Conservation (phyloP, 2,888 invertebrate genomes). For the Eupithecia subfuscata region DNA sequence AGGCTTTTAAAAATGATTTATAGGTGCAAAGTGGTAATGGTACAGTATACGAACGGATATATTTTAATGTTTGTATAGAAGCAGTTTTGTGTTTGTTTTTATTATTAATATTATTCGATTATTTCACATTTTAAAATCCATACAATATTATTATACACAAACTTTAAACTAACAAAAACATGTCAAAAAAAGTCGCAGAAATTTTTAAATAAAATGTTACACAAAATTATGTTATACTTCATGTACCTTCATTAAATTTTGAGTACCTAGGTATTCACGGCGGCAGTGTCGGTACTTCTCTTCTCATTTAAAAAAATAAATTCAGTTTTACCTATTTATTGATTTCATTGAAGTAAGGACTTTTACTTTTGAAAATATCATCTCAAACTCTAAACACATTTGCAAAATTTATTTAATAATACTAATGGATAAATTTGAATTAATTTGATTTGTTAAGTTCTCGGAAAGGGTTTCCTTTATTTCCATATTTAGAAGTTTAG, state of each 20-base stretch:
- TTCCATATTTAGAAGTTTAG: slow-evolving; percentile 6
- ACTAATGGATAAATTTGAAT: neutral
- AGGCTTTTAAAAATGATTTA: neutral
- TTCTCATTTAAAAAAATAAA: neutral
- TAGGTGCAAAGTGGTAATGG: neutral
- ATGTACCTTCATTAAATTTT: too few species aligned
- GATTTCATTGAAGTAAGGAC: neutral
- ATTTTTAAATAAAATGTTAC: too few species aligned
- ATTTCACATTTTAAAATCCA: too few species aligned
- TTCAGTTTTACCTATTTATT: neutral
- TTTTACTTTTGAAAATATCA: neutral
- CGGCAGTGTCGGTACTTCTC: neutral
- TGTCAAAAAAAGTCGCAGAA: too few species aligned
- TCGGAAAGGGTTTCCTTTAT: neutral
- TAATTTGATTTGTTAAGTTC: neutral
- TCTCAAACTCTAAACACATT: neutral
- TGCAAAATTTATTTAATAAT: neutral
- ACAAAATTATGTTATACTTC: too few species aligned
- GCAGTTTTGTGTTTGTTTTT: neutral
- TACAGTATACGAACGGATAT: neutral
- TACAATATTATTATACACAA: too few species aligned
- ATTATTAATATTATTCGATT: too few species aligned
- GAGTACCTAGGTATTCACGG: too few species aligned
- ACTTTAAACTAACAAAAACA: too few species aligned
- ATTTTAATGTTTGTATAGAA: neutral